Conservation (phyloP, 2,113 vertebrate genomes). For the Pygoscelis adeliae region DNA sequence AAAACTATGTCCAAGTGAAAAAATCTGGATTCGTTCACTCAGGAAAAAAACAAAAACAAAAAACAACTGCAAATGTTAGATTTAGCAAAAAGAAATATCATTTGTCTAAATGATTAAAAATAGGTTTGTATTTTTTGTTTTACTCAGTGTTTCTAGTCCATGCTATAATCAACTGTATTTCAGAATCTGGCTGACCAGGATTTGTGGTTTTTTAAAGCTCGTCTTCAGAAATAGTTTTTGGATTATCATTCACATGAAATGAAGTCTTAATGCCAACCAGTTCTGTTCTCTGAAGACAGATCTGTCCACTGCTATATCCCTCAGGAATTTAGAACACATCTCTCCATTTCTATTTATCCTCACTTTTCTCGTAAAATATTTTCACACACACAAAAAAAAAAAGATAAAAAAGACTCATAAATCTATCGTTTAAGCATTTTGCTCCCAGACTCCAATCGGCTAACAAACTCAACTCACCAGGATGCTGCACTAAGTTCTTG, state of each 20-base stretch:
- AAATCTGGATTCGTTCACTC: constrained; percentile 3
- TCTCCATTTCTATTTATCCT: background rate
- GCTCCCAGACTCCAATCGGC: background rate
- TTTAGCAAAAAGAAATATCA: background rate
- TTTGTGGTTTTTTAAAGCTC: constrained; percentile 10
- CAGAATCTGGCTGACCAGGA: constrained; percentile 2
- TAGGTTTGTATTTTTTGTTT: background rate
- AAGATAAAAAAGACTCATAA: background rate
- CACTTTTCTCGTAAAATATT: background rate
- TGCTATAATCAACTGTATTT: background rate
- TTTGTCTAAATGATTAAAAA: constrained; percentile 17
- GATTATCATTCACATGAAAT: constrained; percentile 26
- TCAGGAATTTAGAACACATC: background rate
- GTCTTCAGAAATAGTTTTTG: constrained; percentile 22
- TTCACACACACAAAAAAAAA: background rate
- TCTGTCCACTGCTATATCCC: background rate
- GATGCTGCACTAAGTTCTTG: background rate
- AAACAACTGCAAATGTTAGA: background rate
- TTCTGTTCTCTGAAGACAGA: background rate
- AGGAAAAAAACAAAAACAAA: background rate
- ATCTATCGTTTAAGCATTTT: background rate
- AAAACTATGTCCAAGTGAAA: constrained; percentile 27
- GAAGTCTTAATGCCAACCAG: constrained; percentile 14
- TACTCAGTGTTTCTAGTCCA: background rate
- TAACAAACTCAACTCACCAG: background rate